Base-by-base conservation (phyloP, 2,797 vertebrate genomes). In the Rachycentron canadum region DNA sequence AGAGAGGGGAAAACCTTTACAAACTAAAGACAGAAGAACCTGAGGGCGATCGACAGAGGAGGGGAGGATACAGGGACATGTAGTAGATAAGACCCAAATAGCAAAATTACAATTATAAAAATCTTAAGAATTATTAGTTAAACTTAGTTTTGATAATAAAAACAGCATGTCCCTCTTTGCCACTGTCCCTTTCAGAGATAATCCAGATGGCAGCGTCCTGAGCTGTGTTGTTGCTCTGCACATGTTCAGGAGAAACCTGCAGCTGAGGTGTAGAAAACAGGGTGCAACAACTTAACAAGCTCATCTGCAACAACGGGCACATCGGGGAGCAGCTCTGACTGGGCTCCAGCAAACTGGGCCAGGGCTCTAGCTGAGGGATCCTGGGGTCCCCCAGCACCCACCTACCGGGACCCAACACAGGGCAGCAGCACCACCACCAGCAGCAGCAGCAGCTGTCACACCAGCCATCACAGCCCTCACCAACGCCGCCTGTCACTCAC, bases 401-500 rank as follows among this genome's bases (percentile, higher is more conserved):
- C 74, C 81, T 19, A 32, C 69, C 9, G 16, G 66, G 83, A 6
- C 58, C 83, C 10, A 2, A 68, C 41, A 74, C 79, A 41, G 21
- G 71, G 64, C 69, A 66, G 32, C 53, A 66, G 40, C 81, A 64
- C 14, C 49, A 38, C 5, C 38, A 23, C 28, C 61, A 56, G 69
- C 34, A 72, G 78, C 73, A 78, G 63, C 70, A 69, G 55, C 93
- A 92, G 88, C 91, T 94, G 93, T 94, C 93, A 82, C 79, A 53
- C 84, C 73, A 76, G 79, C 89, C 91, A 72, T 90, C 91, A 63
- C 68, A 45, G 84, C 81, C 90, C 90, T 58, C 75, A 91, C 90
- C 89, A 89, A 93, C 90, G 91, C 88, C 66, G 90, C 92, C 94
- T 95, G 95, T 95, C 95, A 95, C 85, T 95, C 94, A 95, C 93